Conservation (phyloP, 2,797 vertebrate species). For the Arremon brunneinucha region DNA sequence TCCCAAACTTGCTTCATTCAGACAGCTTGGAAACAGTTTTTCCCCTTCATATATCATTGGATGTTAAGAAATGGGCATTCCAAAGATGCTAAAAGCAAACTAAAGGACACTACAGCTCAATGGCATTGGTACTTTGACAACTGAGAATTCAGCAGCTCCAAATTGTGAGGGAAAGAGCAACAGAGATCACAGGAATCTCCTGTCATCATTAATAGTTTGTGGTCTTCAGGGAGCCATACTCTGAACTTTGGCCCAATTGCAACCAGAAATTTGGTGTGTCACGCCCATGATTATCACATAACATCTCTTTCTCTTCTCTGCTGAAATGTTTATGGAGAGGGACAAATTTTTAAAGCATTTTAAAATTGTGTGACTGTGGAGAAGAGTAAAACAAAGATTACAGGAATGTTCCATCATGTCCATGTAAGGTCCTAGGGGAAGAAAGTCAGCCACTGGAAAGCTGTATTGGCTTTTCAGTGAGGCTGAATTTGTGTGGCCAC, state of each 20-base stretch:
- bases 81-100: not conserved
- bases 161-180: not conserved
- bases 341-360: not conserved
- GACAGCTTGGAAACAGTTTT: not conserved
- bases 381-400: not conserved
- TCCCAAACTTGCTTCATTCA: not conserved
- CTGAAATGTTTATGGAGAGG: not conserved
- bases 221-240: not conserved
- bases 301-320: not conserved
- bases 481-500: not conserved
- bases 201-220: not conserved
- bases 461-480: not conserved
- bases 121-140: not conserved
- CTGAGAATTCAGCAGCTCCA: not conserved
- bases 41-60: not conserved
- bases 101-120: not conserved
- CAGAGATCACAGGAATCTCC: not conserved
- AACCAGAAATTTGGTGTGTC: not conserved
- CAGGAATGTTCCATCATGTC: not conserved
- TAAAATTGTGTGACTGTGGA: not conserved
- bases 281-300: not conserved
- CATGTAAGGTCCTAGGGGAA: not conserved
- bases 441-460: not conserved
- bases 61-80: not conserved
- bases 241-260: not conserved